Conservation (phyloP, 2,797 vertebrate species). For the Phataginus tetradactyla region DNA sequence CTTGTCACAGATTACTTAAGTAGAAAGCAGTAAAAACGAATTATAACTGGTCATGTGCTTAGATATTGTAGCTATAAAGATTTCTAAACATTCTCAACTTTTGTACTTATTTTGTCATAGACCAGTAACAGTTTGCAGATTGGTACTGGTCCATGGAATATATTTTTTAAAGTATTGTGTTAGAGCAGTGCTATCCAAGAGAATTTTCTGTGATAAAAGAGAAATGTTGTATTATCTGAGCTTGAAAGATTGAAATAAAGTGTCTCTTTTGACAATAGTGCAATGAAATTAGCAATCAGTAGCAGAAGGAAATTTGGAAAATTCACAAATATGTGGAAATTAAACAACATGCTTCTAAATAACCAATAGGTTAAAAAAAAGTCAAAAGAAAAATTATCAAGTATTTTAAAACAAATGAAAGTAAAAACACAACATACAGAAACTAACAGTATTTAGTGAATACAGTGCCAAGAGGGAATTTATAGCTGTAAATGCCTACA, state of each 20-base stretch:
- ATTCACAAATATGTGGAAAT: neutral
- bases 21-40: slow-evolving; percentile 17
- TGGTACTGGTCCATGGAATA: neutral
- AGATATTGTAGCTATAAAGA: neutral
- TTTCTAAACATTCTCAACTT: neutral
- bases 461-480: neutral
- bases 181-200: neutral
- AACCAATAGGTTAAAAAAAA: neutral
- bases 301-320: slow-evolving; percentile 24
- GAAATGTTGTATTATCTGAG: neutral
- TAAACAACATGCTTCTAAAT: neutral
- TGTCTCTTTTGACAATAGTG: neutral
- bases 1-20: neutral
- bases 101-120: neutral
- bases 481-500: neutral
- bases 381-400: slow-evolving; percentile 26
- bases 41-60: neutral
- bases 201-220: neutral
- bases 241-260: neutral
- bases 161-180: neutral
- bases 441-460: neutral
- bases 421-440: slow-evolving; percentile 1
- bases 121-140: neutral
- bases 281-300: neutral
- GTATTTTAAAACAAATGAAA: neutral